Evolutionary conservation across 2,888 invertebrate species (phyloP).

Genomic region (Holacanthella duospinosa): DNA sequence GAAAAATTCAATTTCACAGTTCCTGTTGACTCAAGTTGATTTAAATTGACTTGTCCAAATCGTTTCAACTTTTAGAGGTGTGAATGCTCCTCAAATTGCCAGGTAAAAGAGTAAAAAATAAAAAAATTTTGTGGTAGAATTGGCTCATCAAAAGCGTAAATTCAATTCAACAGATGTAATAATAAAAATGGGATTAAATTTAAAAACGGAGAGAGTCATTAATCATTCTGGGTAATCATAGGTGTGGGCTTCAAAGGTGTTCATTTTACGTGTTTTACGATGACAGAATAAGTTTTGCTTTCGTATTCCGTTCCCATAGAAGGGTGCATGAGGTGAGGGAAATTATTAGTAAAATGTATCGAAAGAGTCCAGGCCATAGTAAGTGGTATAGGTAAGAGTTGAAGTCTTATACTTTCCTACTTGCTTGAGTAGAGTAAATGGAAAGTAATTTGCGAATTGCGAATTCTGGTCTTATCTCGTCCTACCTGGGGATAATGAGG

Average conservation of each 20-base stretch:
- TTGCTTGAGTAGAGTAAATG: too few relatives aligned
- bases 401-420: too few relatives aligned
- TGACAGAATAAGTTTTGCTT: background rate
- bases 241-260: background rate
- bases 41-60: too few relatives aligned
- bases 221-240: background rate
- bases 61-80: too few relatives aligned
- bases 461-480: background rate
- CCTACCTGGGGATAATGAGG: background rate
- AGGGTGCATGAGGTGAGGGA: background rate
- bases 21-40: too few relatives aligned
- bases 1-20: too few relatives aligned
- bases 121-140: too few relatives aligned
- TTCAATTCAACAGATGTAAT: background rate
- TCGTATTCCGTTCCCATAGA: background rate
- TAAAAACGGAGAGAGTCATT: background rate
- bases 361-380: too few relatives aligned
- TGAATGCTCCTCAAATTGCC: too few relatives aligned
- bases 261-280: background rate
- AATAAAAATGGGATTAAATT: background rate
- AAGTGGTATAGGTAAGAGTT: too few relatives aligned
- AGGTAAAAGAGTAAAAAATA: too few relatives aligned
- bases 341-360: background rate
- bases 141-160: too few relatives aligned
- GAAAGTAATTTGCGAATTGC: constrained; percentile 2